These are phyloP conservation scores for Pedetes capensis DNA, from an alignment of 2,113 vertebrate genomes.

Conservation along the genomic window DNA sequence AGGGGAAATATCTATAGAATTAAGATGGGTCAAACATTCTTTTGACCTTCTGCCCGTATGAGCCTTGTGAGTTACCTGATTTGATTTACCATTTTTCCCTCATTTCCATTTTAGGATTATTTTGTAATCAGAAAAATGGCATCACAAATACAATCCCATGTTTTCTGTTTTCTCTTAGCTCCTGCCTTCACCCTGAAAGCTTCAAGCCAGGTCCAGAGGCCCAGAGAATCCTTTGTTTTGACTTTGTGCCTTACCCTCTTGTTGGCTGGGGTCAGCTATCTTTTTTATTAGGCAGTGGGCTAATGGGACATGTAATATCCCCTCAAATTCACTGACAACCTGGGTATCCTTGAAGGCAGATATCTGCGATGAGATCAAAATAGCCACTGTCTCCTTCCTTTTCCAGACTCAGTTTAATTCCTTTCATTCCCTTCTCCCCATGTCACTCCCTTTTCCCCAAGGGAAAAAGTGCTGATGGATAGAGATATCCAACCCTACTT, in stretches of 20 bases:
- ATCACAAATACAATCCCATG: neutral
- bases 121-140: neutral
- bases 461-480: neutral
- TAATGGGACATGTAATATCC: neutral
- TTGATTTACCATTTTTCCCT: neutral
- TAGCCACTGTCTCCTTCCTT: neutral
- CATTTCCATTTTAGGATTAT: neutral
- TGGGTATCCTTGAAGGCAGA: neutral
- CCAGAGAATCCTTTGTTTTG: neutral
- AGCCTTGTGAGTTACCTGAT: neutral
- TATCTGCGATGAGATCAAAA: conserved; percentile 30
- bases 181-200: neutral
- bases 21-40: neutral
- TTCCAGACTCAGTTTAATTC: neutral
- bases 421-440: neutral
- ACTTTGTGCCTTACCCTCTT: conserved; percentile 6
- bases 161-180: neutral
- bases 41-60: neutral
- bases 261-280: neutral
- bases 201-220: neutral
- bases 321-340: neutral
- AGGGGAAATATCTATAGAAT: neutral
- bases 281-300: neutral
- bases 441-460: neutral
- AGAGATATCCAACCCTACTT: neutral